Base-by-base conservation (phyloP, 2,113 vertebrate genomes). In the Grus americana region DNA sequence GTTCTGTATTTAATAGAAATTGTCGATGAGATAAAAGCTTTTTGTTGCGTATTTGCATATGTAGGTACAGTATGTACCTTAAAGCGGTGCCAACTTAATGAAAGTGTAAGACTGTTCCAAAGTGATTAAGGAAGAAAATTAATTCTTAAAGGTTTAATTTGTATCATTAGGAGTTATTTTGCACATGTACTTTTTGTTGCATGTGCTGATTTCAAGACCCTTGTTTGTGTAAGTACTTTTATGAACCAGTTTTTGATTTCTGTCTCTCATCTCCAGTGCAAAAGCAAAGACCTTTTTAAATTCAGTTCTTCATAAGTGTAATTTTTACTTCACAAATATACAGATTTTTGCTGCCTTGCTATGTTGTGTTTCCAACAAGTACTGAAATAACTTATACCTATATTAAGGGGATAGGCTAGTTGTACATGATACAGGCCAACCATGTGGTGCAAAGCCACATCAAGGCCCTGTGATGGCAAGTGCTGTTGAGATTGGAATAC, bases 41-140 rank as follows among this genome's bases (percentile, higher is more conserved):
- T 61, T 38, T 65, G 8, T 52, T 23, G 10, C 1, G 2, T 34
- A 5, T 54, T 62, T 78, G 29, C 2, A 0, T 59, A 0, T 15
- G 13, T 40, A 27, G 15, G 7, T 78, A 4, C 0, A 1, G 2
- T 3, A 10, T 11, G 6, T 42, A 15, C 22, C 24, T 67, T 44
- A 21, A 26, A 63, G 20, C 4, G 0, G 7, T 61, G 16, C 12
- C 34, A 46, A 0, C 3, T 54, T 62, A 36, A 8, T 27, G 16
- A 38, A 87, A 22, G 26, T 15, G 2, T 40, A 34, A 27, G 36
- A 70, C n/a, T 5, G 11, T 22, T n/a, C 17, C 29, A 29, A 7
- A 44, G 9, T 7, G 23, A 17, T 36, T 32, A 36, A 63, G 36
- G 26, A 72, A 32, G 23, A 50, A 62, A 57, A 59, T 3, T 1